These are phyloP conservation scores for Aethes cnicana DNA, from an alignment of 2,888 invertebrate species.

Conservation along the genomic window DNA sequence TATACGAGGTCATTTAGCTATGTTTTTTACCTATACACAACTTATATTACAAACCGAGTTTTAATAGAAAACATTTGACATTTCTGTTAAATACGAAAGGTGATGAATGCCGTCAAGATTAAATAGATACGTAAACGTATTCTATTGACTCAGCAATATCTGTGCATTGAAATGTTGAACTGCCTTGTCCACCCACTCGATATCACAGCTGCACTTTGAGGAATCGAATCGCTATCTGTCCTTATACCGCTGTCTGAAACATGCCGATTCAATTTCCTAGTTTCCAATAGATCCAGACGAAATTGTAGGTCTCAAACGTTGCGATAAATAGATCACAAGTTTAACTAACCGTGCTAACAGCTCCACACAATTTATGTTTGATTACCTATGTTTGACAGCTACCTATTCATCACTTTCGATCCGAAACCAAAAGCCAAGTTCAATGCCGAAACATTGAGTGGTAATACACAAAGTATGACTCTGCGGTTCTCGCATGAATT, in stretches of 20 bases:
- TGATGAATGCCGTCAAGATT: too few relatives aligned
- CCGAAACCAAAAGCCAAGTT: slow-evolving; percentile 44
- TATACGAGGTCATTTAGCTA: too few relatives aligned
- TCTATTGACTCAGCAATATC: too few relatives aligned
- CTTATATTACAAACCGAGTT: too few relatives aligned
- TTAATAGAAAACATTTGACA: too few relatives aligned
- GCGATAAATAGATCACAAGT: background rate
- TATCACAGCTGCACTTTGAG: slow-evolving; percentile 30
- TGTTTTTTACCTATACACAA: too few relatives aligned
- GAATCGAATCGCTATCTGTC: slow-evolving; percentile 39
- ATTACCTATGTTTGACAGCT: background rate
- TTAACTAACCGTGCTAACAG: background rate
- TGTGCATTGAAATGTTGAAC: slow-evolving; percentile 23
- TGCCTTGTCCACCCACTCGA: slow-evolving; percentile 30
- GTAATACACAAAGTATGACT: slow-evolving; percentile 56
- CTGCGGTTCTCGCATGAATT: slow-evolving; percentile 41
- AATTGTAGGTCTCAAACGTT: background rate
- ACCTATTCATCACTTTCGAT: background rate
- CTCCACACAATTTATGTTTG: background rate
- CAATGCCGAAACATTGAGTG: slow-evolving; percentile 50
- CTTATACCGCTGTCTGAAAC: slow-evolving; percentile 35
- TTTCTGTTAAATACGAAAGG: too few relatives aligned
- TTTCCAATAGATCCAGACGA: slow-evolving; percentile 21
- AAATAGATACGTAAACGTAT: too few relatives aligned
- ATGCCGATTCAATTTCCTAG: slow-evolving; percentile 35